phyloP scores from a whole-genome alignment of 2,797 vertebrate genomes.

The Danio kyathit region DNA sequence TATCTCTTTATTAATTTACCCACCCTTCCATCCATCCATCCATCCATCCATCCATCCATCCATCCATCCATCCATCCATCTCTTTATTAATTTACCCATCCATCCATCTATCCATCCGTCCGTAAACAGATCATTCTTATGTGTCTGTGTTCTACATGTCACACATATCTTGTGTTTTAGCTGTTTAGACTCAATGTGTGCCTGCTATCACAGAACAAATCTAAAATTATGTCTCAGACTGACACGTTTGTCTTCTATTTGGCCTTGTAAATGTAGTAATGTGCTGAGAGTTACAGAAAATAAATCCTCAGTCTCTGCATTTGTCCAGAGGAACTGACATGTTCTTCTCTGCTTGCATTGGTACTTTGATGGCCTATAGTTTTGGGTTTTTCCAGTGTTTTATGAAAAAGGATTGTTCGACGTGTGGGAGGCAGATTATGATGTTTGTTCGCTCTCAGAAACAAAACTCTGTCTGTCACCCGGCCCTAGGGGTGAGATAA shows the following conservation, averaged over 20 bases:
- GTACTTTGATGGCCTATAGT: not conserved
- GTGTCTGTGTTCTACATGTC: not conserved
- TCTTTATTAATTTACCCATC: no score
- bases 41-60: no score
- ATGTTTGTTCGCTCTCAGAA: slow-evolving; percentile 51
- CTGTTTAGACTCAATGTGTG: not conserved
- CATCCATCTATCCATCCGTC: no score
- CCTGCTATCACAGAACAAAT: not conserved
- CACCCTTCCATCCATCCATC: no score
- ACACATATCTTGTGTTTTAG: not conserved
- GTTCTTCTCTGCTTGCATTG: slow-evolving; percentile 29
- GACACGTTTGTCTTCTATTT: not conserved
- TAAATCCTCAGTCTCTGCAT: not conserved
- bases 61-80: no score
- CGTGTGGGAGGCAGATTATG: slow-evolving; percentile 56
- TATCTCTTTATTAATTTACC: no score
- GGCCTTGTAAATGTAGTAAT: not conserved
- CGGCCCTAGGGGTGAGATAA: slow-evolving; percentile 29
- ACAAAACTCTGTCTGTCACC: slow-evolving; percentile 47
- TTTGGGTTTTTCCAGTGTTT: slow-evolving; percentile 28
- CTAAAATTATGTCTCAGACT: not conserved
- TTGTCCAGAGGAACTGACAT: slow-evolving; percentile 41
- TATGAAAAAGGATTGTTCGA: slow-evolving; percentile 49
- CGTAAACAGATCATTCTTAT: no score
- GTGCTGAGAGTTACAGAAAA: not conserved